Base-by-base conservation (phyloP, 2,888 invertebrate species). In the Anticlea derivata region DNA sequence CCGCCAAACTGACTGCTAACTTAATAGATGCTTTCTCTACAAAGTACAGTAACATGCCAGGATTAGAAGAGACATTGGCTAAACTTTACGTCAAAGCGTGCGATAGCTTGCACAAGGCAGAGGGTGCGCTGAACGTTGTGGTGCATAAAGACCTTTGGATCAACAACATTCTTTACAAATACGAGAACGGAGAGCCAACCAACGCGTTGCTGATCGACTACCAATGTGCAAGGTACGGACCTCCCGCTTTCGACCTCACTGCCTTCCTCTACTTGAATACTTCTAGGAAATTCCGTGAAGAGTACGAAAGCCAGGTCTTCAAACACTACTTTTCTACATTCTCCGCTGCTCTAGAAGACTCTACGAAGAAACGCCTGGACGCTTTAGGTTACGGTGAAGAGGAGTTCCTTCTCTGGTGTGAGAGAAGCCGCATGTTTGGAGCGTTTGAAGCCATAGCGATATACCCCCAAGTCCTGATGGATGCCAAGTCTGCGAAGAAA, bases 121-220 rank as follows among this genome's bases (percentile, higher is more conserved):
- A 72, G 5, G 68, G 65, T 1, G 79, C 78, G 1, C 50, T 87
- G 0, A 89, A 89, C 40, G 78, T 83, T 0, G 50, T 86, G 2
- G 55, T 83, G 1, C 89, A 89, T 43, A 86, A 78, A 38, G 89
- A 89, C 41, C 47, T 88, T 17, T 89, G 89, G 89, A 63, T 68
- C 0, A 86, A 86, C 44, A 89, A 89, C 46, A 76, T 89, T 1
- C 73, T 89, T 72, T 89, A 83, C 38, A 76, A 74, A 45, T 81
- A 86, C 40, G 66, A 73, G 0, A 60, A 66, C 5, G 69, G 66
- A 1, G 58, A 51, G 0, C 86, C 85, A 0, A 61, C 34, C 0
- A 76, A 75, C 24, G 78, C 81, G 0, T 20, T 88, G 1, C 52
- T 89, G 0, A 65, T 89, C 1, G 88, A 89, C 58, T 89, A 72